phyloP scores from a whole-genome alignment of 2,888 invertebrate species.

The Papilio protenor region DNA sequence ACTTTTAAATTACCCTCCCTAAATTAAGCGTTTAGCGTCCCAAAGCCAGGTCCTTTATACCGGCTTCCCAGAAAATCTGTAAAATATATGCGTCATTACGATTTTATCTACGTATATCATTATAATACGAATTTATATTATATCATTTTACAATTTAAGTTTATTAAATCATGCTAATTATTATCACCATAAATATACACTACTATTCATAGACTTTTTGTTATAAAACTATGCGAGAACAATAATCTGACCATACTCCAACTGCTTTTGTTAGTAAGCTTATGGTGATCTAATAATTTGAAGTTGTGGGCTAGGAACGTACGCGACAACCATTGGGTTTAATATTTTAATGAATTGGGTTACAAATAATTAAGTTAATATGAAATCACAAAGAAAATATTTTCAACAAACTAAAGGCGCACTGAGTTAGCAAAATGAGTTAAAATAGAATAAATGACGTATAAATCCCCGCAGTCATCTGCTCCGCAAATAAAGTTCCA shows the following conservation, averaged over 20 bases:
- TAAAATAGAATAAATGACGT: slow-evolving; percentile 11
- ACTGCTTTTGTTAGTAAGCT: no score
- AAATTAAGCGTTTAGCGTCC: slow-evolving; percentile 35
- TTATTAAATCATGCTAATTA: no score
- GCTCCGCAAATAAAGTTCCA: neutral
- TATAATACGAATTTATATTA: neutral
- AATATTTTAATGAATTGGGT: neutral
- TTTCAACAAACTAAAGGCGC: neutral
- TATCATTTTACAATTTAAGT: no score
- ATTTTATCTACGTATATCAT: neutral
- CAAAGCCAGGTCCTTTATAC: slow-evolving; percentile 1
- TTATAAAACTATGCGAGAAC: no score
- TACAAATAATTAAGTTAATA: neutral
- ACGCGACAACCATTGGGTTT: neutral
- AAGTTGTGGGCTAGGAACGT: no score
- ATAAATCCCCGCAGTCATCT: slow-evolving; percentile 17
- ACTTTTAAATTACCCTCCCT: slow-evolving; percentile 34
- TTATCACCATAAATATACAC: no score
- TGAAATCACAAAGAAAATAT: neutral
- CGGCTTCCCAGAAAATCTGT: slow-evolving; percentile 11
- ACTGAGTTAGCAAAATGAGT: neutral
- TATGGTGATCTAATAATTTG: no score
- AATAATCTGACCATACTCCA: no score
- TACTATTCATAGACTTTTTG: no score
- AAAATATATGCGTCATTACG: slow-evolving; percentile 10